Conservation (phyloP, 2,113 vertebrate genomes). For the Pagrus major region DNA sequence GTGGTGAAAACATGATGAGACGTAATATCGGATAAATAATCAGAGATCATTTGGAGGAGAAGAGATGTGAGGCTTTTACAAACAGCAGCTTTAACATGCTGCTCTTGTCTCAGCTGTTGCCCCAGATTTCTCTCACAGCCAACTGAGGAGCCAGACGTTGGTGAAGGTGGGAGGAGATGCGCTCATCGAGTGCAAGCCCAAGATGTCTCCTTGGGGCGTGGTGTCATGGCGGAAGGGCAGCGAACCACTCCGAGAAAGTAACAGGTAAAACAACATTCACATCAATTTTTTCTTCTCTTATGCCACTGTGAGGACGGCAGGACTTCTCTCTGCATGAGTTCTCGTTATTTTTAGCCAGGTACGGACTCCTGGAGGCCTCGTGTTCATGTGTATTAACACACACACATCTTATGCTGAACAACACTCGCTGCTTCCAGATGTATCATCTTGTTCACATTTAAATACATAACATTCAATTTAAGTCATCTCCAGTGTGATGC, state of each 20-base stretch:
- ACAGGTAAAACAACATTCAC: constrained; percentile 86
- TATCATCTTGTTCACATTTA: constrained; percentile 1
- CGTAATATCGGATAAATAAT: constrained; percentile 17
- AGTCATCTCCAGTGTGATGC: not conserved
- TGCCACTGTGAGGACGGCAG: not conserved
- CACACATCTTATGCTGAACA: not conserved
- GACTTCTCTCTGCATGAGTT: not conserved
- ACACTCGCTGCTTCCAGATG: constrained; percentile 15
- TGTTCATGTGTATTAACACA: constrained; percentile 27
- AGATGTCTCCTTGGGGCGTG: constrained; percentile 94
- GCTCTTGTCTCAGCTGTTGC: constrained; percentile 86
- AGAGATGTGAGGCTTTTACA: constrained; percentile 40
- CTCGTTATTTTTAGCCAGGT: not conserved
- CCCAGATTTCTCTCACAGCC: constrained; percentile 94
- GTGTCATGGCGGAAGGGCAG: constrained; percentile 94
- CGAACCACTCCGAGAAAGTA: constrained; percentile 88
- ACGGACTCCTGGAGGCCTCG: not conserved
- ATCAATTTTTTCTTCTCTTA: constrained; percentile 21
- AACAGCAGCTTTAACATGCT: constrained; percentile 42
- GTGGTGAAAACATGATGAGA: not conserved
- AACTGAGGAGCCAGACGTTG: constrained; percentile 90
- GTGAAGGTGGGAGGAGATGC: constrained; percentile 94
- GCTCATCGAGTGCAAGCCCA: constrained; percentile 94
- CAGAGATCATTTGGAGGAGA: not conserved
- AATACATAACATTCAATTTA: not conserved